phyloP scores from a whole-genome alignment of 2,888 invertebrate species.

The Harpalus rufipes region DNA sequence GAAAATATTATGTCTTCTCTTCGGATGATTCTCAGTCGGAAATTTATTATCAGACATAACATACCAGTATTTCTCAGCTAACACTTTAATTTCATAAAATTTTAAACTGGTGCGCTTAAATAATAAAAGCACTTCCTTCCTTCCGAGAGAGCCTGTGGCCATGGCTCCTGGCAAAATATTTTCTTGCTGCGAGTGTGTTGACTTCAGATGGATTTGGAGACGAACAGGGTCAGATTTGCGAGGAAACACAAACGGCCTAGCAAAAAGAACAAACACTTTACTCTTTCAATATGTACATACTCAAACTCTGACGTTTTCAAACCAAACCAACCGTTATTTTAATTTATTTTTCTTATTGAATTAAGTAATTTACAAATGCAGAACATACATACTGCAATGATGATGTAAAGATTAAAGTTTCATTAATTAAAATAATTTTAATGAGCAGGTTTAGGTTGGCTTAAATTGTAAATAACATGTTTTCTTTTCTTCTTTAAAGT shows the following conservation, averaged over 20 bases:
- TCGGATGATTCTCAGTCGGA: constrained; percentile 51
- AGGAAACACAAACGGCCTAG: background rate
- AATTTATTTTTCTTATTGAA: background rate
- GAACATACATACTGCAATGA: too few relatives aligned
- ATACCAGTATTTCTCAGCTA: constrained; percentile 53
- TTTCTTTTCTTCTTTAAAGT: too few relatives aligned
- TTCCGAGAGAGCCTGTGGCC: constrained; percentile 30
- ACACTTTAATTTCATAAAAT: constrained; percentile 62
- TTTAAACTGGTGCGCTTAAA: constrained; percentile 54
- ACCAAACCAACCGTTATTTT: background rate
- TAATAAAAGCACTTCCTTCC: constrained; percentile 56
- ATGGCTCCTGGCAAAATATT: constrained; percentile 54
- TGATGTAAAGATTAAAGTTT: too few relatives aligned
- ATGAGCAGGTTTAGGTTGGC: too few relatives aligned
- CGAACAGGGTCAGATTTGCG: constrained; percentile 21
- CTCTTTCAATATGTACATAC: constrained; percentile 2
- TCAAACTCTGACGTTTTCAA: background rate
- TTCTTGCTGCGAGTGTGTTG: constrained; percentile 49
- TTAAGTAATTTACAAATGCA: background rate
- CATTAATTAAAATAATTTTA: too few relatives aligned
- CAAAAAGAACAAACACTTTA: constrained; percentile 10
- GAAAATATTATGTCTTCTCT: constrained; percentile 60
- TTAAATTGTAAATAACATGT: too few relatives aligned
- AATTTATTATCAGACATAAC: constrained; percentile 62
- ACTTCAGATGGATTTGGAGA: constrained; percentile 49